Conservation (phyloP, 1,140 invertebrate species). For the Drosophila sproati region DNA sequence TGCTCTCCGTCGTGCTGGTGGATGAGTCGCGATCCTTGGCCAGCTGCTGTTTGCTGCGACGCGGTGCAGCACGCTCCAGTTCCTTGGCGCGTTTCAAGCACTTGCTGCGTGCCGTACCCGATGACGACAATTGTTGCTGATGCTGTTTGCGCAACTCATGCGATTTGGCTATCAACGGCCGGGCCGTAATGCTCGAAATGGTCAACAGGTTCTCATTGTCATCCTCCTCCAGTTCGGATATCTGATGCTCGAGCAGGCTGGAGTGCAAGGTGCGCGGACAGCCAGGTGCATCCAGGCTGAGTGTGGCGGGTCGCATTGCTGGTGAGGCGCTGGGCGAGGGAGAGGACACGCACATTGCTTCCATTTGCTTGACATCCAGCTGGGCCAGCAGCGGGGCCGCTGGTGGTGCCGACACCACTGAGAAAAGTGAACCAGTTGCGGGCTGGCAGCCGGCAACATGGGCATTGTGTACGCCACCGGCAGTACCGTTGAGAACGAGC, state of each 20-base stretch:
- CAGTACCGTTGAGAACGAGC: constrained; percentile 67
- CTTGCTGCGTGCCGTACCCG: constrained; percentile 58
- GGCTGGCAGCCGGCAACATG: constrained; percentile 49
- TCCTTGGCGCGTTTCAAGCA: constrained; percentile 55
- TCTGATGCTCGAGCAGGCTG: constrained; percentile 79
- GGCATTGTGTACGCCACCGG: constrained; percentile 73
- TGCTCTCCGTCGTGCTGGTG: constrained; percentile 67
- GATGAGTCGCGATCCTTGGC: constrained; percentile 69
- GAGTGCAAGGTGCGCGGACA: constrained; percentile 77
- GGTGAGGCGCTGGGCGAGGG: constrained; percentile 41
- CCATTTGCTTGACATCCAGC: constrained; percentile 79
- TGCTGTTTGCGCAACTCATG: constrained; percentile 85
- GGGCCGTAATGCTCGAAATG: constrained; percentile 89
- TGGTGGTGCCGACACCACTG: constrained; percentile 86
- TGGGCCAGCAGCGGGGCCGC: constrained; percentile 83
- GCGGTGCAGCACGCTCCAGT: constrained; percentile 27
- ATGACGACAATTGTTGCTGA: constrained; percentile 15
- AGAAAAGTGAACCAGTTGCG: constrained; percentile 85
- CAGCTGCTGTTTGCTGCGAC: constrained; percentile 49
- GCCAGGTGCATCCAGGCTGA: constrained; percentile 72
- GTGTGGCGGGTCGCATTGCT: constrained; percentile 71
- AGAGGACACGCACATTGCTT: constrained; percentile 55
- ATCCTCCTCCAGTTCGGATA: constrained; percentile 88
- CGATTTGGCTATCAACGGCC: constrained; percentile 89
- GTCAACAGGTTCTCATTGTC: constrained; percentile 89